phyloP scores from a whole-genome alignment of 2,113 vertebrate species.

The Erythrocercus mccallii region DNA sequence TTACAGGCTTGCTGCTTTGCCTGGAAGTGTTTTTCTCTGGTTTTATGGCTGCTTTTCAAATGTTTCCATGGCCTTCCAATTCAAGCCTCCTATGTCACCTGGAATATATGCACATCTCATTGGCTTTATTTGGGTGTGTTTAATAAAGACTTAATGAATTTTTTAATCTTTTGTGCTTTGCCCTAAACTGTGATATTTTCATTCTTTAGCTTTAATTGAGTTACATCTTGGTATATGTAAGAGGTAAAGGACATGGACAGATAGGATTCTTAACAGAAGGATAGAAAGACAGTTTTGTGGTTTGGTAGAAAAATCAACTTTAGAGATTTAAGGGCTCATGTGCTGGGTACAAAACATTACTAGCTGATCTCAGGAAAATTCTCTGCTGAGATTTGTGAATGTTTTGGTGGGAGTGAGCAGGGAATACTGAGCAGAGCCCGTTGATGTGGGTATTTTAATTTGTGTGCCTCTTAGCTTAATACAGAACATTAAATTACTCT shows the following conservation, averaged over 20 bases:
- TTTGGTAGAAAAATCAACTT: not conserved
- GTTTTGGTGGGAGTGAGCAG: not conserved
- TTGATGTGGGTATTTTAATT: conserved; percentile 8
- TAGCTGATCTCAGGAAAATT: conserved; percentile 3
- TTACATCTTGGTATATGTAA: not conserved
- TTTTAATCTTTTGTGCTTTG: not conserved
- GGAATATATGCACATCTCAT: not conserved
- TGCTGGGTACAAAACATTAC: not conserved
- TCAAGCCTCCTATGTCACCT: not conserved
- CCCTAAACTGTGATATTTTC: not conserved
- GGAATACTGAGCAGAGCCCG: not conserved
- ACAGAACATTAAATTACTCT: conserved; percentile 27
- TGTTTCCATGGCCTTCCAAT: not conserved
- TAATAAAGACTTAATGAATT: not conserved
- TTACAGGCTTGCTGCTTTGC: not conserved
- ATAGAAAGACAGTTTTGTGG: not conserved
- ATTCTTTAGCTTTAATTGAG: not conserved
- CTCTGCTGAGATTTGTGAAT: not conserved
- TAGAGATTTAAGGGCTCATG: not conserved
- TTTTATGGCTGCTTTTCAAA: not conserved
- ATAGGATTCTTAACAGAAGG: not conserved
- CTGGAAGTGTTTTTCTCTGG: not conserved
- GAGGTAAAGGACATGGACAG: not conserved
- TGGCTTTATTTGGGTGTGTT: not conserved
- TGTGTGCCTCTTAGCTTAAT: not conserved